Percentiles rank a stretch among this genome's conserved stretches.
Conservation (phyloP, 2,888 invertebrate species). For the Boloria selene region DNA sequence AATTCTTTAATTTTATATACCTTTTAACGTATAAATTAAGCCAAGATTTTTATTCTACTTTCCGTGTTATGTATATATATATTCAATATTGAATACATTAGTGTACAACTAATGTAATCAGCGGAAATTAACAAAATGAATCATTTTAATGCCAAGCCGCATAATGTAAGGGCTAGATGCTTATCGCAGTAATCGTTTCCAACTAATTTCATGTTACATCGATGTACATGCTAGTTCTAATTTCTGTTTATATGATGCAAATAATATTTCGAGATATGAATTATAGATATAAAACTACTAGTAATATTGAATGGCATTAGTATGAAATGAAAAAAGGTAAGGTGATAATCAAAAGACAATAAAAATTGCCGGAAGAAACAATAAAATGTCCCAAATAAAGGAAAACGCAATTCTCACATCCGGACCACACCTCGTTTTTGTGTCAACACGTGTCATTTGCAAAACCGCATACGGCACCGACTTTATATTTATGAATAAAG, state of each 20-base stretch:
- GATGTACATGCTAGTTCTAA: slow-evolving; percentile 29
- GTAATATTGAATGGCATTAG: too few species aligned
- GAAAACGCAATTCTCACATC: slow-evolving; percentile 68
- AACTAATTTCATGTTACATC: slow-evolving; percentile 57
- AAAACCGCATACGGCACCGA: slow-evolving; percentile 54
- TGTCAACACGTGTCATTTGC: slow-evolving; percentile 60
- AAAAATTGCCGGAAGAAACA: slow-evolving; percentile 11
- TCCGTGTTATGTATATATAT: background rate
- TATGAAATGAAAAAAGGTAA: background rate
- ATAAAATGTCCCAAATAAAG: slow-evolving; percentile 50
- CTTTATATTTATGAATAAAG: slow-evolving; percentile 33
- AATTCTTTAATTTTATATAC: too few species aligned
- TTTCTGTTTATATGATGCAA: slow-evolving; percentile 24
- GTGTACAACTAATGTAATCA: slow-evolving; percentile 32
- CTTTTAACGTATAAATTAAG: too few species aligned
- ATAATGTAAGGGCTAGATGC: slow-evolving; percentile 48
- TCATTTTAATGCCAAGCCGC: slow-evolving; percentile 31
- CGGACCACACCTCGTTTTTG: slow-evolving; percentile 65
- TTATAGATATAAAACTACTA: background rate
- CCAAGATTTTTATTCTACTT: background rate
- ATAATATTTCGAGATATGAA: slow-evolving; percentile 4
- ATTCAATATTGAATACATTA: slow-evolving; percentile 12
- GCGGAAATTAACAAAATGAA: slow-evolving; percentile 39
- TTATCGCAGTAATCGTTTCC: slow-evolving; percentile 68
- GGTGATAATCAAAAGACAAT: background rate